Conservation (phyloP, 1,140 invertebrate species). For the Danaus plexippus region DNA sequence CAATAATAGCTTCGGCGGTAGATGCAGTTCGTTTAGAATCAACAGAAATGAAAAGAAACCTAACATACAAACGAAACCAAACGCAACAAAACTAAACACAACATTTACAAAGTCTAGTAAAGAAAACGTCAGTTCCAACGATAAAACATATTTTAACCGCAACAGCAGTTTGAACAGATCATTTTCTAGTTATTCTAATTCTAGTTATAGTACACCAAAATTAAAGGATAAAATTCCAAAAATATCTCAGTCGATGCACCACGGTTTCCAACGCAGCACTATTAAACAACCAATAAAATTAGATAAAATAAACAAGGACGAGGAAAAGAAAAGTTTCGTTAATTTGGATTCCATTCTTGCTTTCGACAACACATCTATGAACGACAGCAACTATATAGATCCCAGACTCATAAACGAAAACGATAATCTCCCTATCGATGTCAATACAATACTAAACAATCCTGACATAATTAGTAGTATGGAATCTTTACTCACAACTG, state of each 20-base stretch:
- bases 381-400: constrained; percentile 65
- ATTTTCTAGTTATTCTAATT: constrained; percentile 58
- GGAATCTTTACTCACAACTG: constrained; percentile 62
- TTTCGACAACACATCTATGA: constrained; percentile 59
- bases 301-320: constrained; percentile 58
- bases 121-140: constrained; percentile 54
- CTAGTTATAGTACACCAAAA: constrained; percentile 60
- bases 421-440: constrained; percentile 64
- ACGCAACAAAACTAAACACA: constrained; percentile 44
- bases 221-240: constrained; percentile 66
- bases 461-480: constrained; percentile 66
- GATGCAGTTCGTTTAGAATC: constrained; percentile 62
- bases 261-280: constrained; percentile 58
- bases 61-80: constrained; percentile 25
- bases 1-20: constrained; percentile 48
- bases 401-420: constrained; percentile 66
- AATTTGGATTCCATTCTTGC: constrained; percentile 56
- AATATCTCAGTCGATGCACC: constrained; percentile 63
- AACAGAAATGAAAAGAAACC: constrained; percentile 61
- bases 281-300: constrained; percentile 61
- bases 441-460: constrained; percentile 63
- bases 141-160: constrained; percentile 54
- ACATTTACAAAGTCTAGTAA: constrained; percentile 67
- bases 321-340: constrained; percentile 56
- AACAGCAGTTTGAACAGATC: constrained; percentile 56